phyloP scores from a whole-genome alignment of 2,888 invertebrate genomes.

The Himalopsyche kuldschensis region DNA sequence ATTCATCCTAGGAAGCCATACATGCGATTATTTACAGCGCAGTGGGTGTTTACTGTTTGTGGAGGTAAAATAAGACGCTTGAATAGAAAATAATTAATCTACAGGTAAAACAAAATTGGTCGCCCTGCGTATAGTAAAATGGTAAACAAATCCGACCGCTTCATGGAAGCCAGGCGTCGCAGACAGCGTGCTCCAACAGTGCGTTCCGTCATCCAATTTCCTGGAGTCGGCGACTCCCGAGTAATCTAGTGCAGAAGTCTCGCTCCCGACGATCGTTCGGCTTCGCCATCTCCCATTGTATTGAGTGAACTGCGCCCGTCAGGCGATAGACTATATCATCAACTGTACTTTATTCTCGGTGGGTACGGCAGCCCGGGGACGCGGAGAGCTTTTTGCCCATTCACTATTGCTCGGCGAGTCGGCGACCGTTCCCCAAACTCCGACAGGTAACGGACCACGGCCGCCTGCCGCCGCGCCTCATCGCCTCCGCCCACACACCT shows the following conservation, averaged over 20 bases:
- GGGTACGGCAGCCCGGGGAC: constrained; percentile 63
- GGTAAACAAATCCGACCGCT: not conserved
- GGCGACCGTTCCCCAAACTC: constrained; percentile 62
- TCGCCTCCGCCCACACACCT: constrained; percentile 15
- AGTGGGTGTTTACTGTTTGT: not conserved
- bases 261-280: constrained; percentile 31
- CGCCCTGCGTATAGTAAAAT: not conserved
- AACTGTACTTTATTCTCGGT: constrained; percentile 50
- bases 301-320: constrained; percentile 10
- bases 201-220: not conserved
- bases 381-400: constrained; percentile 65
- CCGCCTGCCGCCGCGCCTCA: constrained; percentile 21
- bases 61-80: not conserved
- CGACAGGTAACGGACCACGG: constrained; percentile 38
- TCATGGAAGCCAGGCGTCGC: not conserved
- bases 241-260: constrained; percentile 35
- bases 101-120: not conserved
- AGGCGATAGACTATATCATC: constrained; percentile 39
- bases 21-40: not conserved
- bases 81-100: not conserved
- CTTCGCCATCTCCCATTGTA: constrained; percentile 12
- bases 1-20: not conserved
- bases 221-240: constrained; percentile 39
- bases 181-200: not conserved
- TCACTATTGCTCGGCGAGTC: constrained; percentile 65